These are phyloP conservation scores for Otolemur crassicaudatus DNA, from an alignment of 2,797 vertebrate genomes.

Conservation along the genomic window DNA sequence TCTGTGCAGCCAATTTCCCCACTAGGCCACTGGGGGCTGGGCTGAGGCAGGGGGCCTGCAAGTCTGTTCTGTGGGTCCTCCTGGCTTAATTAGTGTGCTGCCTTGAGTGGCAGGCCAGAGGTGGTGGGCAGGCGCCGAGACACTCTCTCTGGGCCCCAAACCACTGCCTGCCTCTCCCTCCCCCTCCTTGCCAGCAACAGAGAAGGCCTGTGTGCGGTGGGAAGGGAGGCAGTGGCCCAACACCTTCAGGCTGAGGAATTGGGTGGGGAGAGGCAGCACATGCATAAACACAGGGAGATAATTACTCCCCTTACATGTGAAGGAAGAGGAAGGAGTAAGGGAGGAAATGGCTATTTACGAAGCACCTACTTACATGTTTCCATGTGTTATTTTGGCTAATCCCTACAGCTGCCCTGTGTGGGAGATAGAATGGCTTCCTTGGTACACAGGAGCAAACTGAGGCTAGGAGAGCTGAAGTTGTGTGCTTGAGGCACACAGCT, in stretches of 20 bases:
- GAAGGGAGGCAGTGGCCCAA: slow-evolving; percentile 60
- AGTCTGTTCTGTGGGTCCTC: slow-evolving; percentile 58
- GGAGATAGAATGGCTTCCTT: neutral
- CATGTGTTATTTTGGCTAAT: slow-evolving; percentile 56
- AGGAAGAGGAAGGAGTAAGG: slow-evolving; percentile 37
- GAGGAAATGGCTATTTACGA: slow-evolving; percentile 73
- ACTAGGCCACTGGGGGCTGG: slow-evolving; percentile 62
- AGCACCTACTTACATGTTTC: slow-evolving; percentile 62
- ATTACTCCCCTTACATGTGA: slow-evolving; percentile 56
- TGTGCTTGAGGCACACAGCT: neutral
- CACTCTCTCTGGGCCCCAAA: slow-evolving; percentile 70
- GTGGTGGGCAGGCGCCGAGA: slow-evolving; percentile 77
- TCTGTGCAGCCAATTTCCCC: slow-evolving; percentile 62
- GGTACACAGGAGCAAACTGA: slow-evolving; percentile 36
- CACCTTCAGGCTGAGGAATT: slow-evolving; percentile 66
- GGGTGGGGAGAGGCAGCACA: slow-evolving; percentile 61
- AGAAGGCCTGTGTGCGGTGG: slow-evolving; percentile 67
- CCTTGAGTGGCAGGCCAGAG: neutral
- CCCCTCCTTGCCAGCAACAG: slow-evolving; percentile 50
- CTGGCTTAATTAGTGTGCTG: slow-evolving; percentile 57
- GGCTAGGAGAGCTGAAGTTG: neutral
- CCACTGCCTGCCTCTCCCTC: slow-evolving; percentile 11
- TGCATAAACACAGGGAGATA: slow-evolving; percentile 69
- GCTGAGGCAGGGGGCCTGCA: neutral
- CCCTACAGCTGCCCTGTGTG: neutral